phyloP scores from a whole-genome alignment of 2,888 invertebrate species.

The Xanthia togata region DNA sequence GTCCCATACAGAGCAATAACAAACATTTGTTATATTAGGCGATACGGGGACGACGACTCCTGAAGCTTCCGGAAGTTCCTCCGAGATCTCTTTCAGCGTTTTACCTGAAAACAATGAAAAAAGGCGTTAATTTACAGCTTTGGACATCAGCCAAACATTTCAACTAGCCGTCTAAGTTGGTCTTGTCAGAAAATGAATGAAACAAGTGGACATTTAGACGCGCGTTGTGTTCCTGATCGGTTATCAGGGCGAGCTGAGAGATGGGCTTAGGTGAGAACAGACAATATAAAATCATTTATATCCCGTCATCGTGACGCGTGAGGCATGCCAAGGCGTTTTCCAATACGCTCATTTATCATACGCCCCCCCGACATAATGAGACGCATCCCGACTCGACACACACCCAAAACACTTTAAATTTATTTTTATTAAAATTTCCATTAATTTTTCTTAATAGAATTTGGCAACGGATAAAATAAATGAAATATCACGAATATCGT shows the following conservation, averaged over 20 bases:
- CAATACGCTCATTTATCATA: slow-evolving; percentile 89
- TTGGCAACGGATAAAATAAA: slow-evolving; percentile 69
- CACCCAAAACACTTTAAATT: slow-evolving; percentile 83
- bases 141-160: slow-evolving; percentile 88
- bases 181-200: slow-evolving; percentile 86
- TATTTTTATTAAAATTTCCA: slow-evolving; percentile 80
- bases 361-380: slow-evolving; percentile 87
- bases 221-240: slow-evolving; percentile 81
- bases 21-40: slow-evolving; percentile 66
- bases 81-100: slow-evolving; percentile 84
- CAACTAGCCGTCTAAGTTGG: slow-evolving; percentile 87
- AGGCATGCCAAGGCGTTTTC: slow-evolving; percentile 88
- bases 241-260: slow-evolving; percentile 82
- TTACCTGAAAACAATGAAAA: slow-evolving; percentile 89
- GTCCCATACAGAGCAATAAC: slow-evolving; percentile 54
- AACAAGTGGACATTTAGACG: slow-evolving; percentile 83
- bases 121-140: slow-evolving; percentile 88
- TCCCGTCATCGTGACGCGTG: slow-evolving; percentile 86
- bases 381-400: slow-evolving; percentile 84
- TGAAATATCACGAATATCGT: slow-evolving; percentile 59
- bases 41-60: slow-evolving; percentile 72
- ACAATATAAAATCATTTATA: slow-evolving; percentile 90
- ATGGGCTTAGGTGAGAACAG: slow-evolving; percentile 88
- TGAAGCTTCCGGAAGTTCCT: slow-evolving; percentile 77
- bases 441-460: slow-evolving; percentile 75